These are phyloP conservation scores for Cephus spinipes DNA, from an alignment of 2,888 invertebrate species.

Conservation along the genomic window DNA sequence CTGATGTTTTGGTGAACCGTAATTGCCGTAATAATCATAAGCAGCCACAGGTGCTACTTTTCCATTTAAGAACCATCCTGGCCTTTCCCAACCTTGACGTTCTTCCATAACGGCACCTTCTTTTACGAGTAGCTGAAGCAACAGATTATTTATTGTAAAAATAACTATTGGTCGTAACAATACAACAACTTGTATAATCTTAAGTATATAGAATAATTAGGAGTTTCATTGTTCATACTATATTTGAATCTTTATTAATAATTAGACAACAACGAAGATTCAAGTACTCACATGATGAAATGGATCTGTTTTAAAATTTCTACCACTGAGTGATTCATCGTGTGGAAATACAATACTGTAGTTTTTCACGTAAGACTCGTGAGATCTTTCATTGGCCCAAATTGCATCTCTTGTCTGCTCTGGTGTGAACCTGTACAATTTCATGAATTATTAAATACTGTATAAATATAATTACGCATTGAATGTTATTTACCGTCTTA, in stretches of 20 bases:
- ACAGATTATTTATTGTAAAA: slow-evolving; percentile 7
- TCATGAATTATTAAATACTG: neutral
- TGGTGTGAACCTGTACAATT: slow-evolving; percentile 74
- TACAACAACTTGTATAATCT: neutral
- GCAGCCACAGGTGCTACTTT: slow-evolving; percentile 72
- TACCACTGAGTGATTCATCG: slow-evolving; percentile 85
- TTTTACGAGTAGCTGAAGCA: slow-evolving; percentile 73
- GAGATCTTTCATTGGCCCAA: slow-evolving; percentile 86
- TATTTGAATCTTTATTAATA: neutral
- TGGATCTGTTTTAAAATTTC: slow-evolving; percentile 77
- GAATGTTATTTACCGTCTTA: slow-evolving; percentile 69
- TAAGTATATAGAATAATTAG: neutral
- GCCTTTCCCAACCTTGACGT: slow-evolving; percentile 89
- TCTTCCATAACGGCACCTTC: slow-evolving; percentile 91
- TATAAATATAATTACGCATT: neutral
- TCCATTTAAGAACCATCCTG: slow-evolving; percentile 80
- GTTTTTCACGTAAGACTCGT: slow-evolving; percentile 91
- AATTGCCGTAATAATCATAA: slow-evolving; percentile 90
- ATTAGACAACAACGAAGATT: neutral
- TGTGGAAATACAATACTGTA: slow-evolving; percentile 86
- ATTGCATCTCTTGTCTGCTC: slow-evolving; percentile 76
- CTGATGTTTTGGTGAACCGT: slow-evolving; percentile 76
- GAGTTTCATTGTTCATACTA: neutral
- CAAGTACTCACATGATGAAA: slow-evolving; percentile 72
- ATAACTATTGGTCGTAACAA: neutral